A percentile compares a stretch with the other conserved stretches of the same genome.
Evolutionary conservation across 2,113 vertebrate genomes (phyloP).

Genomic region (Pygoscelis antarcticus): DNA sequence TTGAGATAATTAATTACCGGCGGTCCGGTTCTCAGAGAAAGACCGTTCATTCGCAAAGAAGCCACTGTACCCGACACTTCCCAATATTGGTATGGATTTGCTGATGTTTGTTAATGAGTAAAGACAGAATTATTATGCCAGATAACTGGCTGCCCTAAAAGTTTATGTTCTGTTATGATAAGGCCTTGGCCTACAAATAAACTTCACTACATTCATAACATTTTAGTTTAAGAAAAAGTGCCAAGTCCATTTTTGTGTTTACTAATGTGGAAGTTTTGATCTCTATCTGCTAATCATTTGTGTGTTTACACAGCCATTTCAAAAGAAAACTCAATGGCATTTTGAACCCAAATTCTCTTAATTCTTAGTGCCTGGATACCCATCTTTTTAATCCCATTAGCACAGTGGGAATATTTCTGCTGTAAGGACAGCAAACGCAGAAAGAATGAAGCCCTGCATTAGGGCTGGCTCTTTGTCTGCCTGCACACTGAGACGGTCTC

Average conservation of each 20-base stretch:
- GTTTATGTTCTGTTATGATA: background rate
- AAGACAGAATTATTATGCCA: conserved; percentile 29
- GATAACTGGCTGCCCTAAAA: background rate
- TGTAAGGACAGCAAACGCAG: background rate
- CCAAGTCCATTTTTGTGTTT: background rate
- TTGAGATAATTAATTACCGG: conserved; percentile 53
- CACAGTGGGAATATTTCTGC: background rate
- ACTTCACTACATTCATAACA: background rate
- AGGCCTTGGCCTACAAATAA: conserved; percentile 9
- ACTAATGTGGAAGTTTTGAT: background rate
- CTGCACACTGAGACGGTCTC: background rate
- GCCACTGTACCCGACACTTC: background rate
- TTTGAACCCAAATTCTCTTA: conserved; percentile 1
- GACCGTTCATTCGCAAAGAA: conserved; percentile 53
- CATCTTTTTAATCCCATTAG: conserved; percentile 11
- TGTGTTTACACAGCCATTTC: background rate
- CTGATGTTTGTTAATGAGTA: conserved; percentile 31
- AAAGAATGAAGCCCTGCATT: background rate
- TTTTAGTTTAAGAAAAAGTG: background rate
- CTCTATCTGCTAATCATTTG: background rate
- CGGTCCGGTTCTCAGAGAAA: conserved; percentile 47
- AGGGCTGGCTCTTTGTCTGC: background rate
- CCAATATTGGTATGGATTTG: background rate
- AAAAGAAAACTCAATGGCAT: background rate
- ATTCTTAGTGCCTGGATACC: background rate